These are phyloP conservation scores for Amphibalanus amphitrite DNA, from an alignment of 1,140 invertebrate genomes.

Conservation along the genomic window DNA sequence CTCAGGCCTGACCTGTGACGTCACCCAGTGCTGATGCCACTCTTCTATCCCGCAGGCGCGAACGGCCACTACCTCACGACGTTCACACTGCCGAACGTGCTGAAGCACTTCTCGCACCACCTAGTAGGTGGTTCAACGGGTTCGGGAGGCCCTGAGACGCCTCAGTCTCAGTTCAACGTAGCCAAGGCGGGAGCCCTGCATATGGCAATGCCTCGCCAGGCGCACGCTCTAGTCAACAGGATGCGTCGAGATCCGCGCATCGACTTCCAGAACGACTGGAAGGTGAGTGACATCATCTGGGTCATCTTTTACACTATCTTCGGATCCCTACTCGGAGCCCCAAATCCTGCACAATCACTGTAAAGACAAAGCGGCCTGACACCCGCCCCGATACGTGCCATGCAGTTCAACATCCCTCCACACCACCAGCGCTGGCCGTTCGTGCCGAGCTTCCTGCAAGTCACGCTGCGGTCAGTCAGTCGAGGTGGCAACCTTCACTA, in stretches of 20 bases:
- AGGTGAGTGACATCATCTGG: slow-evolving; percentile 22
- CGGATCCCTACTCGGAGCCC: too few relatives aligned
- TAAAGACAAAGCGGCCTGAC: too few relatives aligned
- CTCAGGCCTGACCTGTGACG: too few relatives aligned
- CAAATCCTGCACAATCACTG: too few relatives aligned
- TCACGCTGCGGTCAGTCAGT: too few relatives aligned
- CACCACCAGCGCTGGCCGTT: too few relatives aligned
- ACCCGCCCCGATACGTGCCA: too few relatives aligned
- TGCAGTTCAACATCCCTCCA: too few relatives aligned
- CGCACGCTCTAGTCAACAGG: slow-evolving; percentile 43
- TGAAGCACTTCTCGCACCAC: slow-evolving; percentile 46
- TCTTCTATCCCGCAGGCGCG: slow-evolving; percentile 39
- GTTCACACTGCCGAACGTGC: slow-evolving; percentile 49
- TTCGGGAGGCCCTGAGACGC: slow-evolving; percentile 17
- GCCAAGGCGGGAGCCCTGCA: slow-evolving; percentile 51
- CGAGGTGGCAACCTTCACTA: too few relatives aligned
- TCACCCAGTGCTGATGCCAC: too few relatives aligned
- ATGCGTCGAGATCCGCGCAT: slow-evolving; percentile 44
- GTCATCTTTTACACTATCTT: too few relatives aligned
- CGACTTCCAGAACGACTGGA: slow-evolving; percentile 45
- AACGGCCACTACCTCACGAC: slow-evolving; percentile 43
- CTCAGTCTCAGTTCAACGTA: slow-evolving; percentile 39
- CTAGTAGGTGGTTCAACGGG: slow-evolving; percentile 47
- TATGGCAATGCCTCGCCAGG: slow-evolving; percentile 49
- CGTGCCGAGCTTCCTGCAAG: too few relatives aligned